These are phyloP conservation scores for Chymomyza costata DNA, from an alignment of 1,140 invertebrate species.

Conservation along the genomic window DNA sequence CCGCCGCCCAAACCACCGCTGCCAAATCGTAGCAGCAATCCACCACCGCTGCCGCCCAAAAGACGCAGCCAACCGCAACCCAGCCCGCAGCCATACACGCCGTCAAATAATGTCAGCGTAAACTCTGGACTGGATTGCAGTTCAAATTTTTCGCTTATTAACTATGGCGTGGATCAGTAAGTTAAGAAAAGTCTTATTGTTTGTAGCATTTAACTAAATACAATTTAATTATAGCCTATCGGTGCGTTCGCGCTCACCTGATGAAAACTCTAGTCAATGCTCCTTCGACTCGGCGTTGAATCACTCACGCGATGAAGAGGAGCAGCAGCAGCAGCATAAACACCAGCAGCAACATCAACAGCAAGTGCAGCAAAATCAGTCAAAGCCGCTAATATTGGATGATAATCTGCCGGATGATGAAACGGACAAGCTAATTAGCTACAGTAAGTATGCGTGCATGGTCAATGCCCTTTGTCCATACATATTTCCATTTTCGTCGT, in stretches of 20 bases:
- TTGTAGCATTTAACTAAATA: no score
- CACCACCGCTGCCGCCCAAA: constrained; percentile 87
- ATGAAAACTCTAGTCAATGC: constrained; percentile 84
- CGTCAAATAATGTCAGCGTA: constrained; percentile 58
- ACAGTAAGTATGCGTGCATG: constrained; percentile 65
- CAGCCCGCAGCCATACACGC: constrained; percentile 57
- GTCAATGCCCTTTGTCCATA: no score
- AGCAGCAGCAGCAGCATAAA: constrained; percentile 51
- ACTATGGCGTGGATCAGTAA: constrained; percentile 78
- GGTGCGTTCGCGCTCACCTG: constrained; percentile 80
- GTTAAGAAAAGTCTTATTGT: constrained; percentile 7
- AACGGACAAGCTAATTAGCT: constrained; percentile 48
- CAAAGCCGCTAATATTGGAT: constrained; percentile 9
- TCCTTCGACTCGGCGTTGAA: constrained; percentile 90
- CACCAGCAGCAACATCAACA: constrained; percentile 28
- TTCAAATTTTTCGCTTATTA: constrained; percentile 76
- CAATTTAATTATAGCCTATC: no score
- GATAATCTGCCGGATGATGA: no score
- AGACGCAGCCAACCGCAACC: constrained; percentile 77
- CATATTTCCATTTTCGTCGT: no score
- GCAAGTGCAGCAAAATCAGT: constrained; percentile 18
- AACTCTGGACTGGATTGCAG: constrained; percentile 76
- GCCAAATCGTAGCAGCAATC: constrained; percentile 78
- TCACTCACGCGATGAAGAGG: constrained; percentile 86
- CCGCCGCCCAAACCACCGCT: constrained; percentile 91